Conservation (phyloP, 2,113 vertebrate genomes). For the Merops nubicus region DNA sequence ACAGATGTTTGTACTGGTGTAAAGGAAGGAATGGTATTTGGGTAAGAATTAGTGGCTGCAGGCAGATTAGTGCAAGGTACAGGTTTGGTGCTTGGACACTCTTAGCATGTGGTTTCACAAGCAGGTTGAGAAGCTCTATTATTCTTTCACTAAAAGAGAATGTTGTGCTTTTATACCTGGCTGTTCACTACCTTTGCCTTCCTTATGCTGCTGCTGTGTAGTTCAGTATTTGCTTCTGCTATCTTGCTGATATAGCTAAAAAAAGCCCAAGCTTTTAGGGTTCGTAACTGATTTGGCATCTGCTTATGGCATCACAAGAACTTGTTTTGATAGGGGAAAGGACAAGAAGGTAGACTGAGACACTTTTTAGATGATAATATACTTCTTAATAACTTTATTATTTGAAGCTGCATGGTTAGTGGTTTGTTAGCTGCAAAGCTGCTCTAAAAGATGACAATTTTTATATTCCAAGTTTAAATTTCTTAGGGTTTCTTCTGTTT, state of each 20-base stretch:
- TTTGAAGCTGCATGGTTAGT: not conserved
- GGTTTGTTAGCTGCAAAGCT: not conserved
- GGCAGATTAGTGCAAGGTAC: not conserved
- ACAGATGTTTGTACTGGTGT: slow-evolving; percentile 22
- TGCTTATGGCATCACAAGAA: not conserved
- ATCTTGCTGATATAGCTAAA: not conserved
- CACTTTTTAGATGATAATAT: not conserved
- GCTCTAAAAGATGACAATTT: not conserved
- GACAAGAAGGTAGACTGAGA: not conserved
- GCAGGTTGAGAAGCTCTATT: not conserved
- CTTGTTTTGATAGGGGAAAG: not conserved
- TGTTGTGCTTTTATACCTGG: not conserved
- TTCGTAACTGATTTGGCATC: not conserved
- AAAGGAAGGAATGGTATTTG: not conserved
- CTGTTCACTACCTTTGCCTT: not conserved
- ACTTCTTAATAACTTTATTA: not conserved
- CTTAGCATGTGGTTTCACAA: not conserved
- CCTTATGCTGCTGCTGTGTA: not conserved
- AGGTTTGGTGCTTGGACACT: not conserved
- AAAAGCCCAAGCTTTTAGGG: not conserved
- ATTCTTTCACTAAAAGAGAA: not conserved
- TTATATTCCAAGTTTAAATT: not conserved
- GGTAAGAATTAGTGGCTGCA: not conserved
- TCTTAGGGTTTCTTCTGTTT: not conserved
- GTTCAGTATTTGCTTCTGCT: not conserved